phyloP scores from a whole-genome alignment of 2,113 vertebrate genomes.

The Mobula hypostoma region DNA sequence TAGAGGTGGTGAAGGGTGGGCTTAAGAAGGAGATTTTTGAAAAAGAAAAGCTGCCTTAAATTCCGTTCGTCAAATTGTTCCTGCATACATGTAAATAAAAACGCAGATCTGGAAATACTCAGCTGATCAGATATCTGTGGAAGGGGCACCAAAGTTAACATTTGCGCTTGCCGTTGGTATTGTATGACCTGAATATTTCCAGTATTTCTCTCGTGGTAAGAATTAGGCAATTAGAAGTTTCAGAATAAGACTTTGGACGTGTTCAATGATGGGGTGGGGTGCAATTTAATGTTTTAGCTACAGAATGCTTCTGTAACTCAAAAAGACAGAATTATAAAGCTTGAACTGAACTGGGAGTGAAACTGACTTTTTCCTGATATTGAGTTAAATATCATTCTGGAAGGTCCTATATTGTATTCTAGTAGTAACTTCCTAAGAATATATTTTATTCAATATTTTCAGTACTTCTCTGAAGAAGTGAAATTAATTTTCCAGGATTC shows the following conservation, averaged over 20 bases:
- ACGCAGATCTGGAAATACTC: too few species aligned
- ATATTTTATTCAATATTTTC: neutral
- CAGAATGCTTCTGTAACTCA: neutral
- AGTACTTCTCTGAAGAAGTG: neutral
- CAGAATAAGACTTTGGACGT: neutral
- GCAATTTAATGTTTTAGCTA: neutral
- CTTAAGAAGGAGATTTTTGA: too few species aligned
- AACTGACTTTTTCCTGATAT: neutral
- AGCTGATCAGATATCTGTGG: too few species aligned
- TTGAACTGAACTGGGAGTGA: neutral
- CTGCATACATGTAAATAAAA: neutral
- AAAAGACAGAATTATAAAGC: neutral
- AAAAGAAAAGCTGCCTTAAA: too few species aligned
- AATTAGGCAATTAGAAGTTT: neutral
- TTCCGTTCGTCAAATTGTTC: neutral
- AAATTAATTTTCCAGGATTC: neutral
- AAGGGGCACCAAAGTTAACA: too few species aligned
- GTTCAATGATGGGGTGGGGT: too few species aligned
- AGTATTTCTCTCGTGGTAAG: too few species aligned
- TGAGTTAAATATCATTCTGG: neutral
- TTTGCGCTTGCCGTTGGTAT: too few species aligned
- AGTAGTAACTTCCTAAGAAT: neutral
- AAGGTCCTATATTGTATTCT: neutral
- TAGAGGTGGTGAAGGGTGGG: too few species aligned
- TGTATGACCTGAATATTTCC: too few species aligned